These are phyloP conservation scores for Melangyna quadrimaculata DNA, from an alignment of 2,888 invertebrate species.

Conservation along the genomic window DNA sequence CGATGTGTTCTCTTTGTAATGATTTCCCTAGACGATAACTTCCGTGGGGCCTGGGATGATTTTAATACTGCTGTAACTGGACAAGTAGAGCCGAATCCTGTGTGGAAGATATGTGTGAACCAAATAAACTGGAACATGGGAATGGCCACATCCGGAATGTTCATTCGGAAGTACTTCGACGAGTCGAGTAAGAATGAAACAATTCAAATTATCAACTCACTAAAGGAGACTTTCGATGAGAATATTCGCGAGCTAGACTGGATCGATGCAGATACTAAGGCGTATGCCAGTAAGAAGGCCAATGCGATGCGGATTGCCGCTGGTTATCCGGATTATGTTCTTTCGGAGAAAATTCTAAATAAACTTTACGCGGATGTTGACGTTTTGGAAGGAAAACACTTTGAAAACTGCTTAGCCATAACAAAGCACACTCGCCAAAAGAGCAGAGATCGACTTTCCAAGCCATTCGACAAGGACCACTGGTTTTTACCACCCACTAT, in stretches of 20 bases:
- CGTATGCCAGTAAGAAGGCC: conserved; percentile 91
- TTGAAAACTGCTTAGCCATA: conserved; percentile 90
- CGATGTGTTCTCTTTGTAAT: conserved; percentile 47
- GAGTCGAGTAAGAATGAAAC: conserved; percentile 85
- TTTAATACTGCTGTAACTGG: conserved; percentile 89
- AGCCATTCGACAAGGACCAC: conserved; percentile 88
- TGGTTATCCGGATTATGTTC: conserved; percentile 94
- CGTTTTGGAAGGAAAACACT: conserved; percentile 87
- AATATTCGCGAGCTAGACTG: conserved; percentile 91
- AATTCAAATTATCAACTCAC: conserved; percentile 92
- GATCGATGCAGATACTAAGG: conserved; percentile 94
- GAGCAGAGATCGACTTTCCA: conserved; percentile 84
- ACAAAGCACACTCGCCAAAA: conserved; percentile 87
- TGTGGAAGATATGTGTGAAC: conserved; percentile 93
- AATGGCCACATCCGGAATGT: conserved; percentile 84
- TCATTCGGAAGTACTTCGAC: conserved; percentile 83
- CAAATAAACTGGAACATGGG: conserved; percentile 92
- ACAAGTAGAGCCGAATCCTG: conserved; percentile 90
- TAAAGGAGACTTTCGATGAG: conserved; percentile 91
- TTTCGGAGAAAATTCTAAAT: conserved; percentile 88
- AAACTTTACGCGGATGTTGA: conserved; percentile 88
- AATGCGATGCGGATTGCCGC: conserved; percentile 96
- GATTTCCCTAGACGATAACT: conserved; percentile 42
- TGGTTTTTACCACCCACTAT: conserved; percentile 94
- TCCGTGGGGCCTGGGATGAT: conserved; percentile 48